Evolutionary conservation across 2,888 invertebrate genomes (phyloP).

Genomic region (Phaedon cochleariae): DNA sequence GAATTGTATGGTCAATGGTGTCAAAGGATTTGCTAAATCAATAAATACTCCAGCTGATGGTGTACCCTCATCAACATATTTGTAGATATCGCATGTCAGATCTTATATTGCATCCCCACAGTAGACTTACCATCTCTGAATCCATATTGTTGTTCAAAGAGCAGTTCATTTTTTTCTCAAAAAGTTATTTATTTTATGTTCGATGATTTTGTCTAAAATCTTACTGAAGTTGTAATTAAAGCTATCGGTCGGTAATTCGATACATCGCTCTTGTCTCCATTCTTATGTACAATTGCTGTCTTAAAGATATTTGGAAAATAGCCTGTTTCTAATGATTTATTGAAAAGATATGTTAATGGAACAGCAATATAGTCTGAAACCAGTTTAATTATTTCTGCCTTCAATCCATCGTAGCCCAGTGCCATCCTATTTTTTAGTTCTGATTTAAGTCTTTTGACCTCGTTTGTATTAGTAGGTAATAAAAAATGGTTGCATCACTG

Average conservation of each 20-base stretch:
- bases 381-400: conserved; percentile 3
- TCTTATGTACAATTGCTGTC: conserved; percentile 5
- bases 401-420: background rate
- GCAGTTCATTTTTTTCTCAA: background rate
- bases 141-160: background rate
- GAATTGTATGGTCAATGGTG: background rate
- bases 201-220: conserved; percentile 2
- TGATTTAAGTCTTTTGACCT: conserved; percentile 3
- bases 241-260: conserved; percentile 5
- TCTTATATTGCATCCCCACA: background rate
- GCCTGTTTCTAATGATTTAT: conserved; percentile 8
- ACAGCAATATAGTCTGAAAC: background rate
- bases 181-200: background rate
- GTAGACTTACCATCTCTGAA: conserved; percentile 4
- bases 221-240: background rate
- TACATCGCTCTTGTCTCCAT: conserved; percentile 3
- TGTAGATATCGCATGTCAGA: background rate
- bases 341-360: conserved; percentile 6
- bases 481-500: background rate
- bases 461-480: background rate
- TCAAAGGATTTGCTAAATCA: background rate
- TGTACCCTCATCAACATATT: background rate
- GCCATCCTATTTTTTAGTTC: conserved; percentile 11
- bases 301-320: conserved; percentile 7
- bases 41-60: background rate